phyloP scores from a whole-genome alignment of 2,797 vertebrate genomes.

The Meda fulgida region DNA sequence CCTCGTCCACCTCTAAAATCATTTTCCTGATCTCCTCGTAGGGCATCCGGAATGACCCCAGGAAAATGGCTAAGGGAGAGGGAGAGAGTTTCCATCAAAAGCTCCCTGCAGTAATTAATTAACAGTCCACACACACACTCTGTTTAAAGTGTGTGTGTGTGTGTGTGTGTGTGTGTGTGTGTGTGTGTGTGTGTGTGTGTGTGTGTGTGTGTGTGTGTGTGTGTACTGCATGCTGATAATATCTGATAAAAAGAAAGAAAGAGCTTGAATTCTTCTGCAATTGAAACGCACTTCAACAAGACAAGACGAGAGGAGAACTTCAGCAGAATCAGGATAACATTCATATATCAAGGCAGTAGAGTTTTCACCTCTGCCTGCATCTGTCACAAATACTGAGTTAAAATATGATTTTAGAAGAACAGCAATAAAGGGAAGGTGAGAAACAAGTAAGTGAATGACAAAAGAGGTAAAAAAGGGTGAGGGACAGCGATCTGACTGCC shows the following conservation, averaged over 20 bases:
- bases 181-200: neutral
- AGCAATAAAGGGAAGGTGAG: neutral
- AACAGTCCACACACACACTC: neutral
- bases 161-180: neutral
- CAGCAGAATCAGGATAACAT: conserved; percentile 19
- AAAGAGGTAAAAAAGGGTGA: neutral
- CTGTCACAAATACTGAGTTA: neutral
- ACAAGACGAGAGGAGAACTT: neutral
- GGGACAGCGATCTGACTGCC: neutral
- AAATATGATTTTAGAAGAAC: conserved; percentile 11
- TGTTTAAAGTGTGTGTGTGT: neutral
- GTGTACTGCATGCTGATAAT: conserved; percentile 4
- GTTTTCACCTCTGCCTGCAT: conserved; percentile 8
- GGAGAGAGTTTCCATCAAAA: conserved; percentile 12
- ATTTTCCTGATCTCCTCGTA: conserved; percentile 93
- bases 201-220: neutral
- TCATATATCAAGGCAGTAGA: conserved; percentile 22
- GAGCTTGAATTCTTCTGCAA: neutral
- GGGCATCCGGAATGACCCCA: conserved; percentile 94
- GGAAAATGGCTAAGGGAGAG: conserved; percentile 87
- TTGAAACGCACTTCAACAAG: neutral
- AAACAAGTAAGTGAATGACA: neutral
- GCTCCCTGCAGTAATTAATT: conserved; percentile 6
- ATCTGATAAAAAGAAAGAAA: neutral
- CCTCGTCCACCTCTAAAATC: conserved; percentile 94